Percentiles rank a stretch among this genome's conserved stretches.
Evolutionary conservation across 1,140 invertebrate species (phyloP).

Genomic region (Phenacoccus solenopsis): DNA sequence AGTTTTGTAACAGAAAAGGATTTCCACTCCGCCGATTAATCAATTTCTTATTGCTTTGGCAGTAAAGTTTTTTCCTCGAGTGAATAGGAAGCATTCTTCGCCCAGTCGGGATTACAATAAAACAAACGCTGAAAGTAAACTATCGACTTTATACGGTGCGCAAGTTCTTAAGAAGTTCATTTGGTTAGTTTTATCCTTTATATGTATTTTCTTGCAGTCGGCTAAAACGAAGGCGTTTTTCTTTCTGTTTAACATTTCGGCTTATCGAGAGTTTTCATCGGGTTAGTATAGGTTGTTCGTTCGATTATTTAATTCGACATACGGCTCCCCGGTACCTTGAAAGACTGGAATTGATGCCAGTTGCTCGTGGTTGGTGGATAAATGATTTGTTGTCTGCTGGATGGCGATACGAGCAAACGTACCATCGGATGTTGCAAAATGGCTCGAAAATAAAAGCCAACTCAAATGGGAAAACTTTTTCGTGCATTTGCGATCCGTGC

Average conservation of each 20-base stretch:
- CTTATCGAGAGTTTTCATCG: background rate
- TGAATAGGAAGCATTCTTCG: background rate
- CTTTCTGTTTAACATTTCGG: background rate
- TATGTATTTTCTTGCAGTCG: too few relatives aligned
- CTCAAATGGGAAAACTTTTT: background rate
- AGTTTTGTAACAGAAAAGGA: background rate
- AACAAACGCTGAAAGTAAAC: background rate
- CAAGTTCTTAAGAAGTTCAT: background rate
- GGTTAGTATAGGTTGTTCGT: too few relatives aligned
- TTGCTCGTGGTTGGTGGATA: too few relatives aligned
- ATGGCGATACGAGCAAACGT: too few relatives aligned
- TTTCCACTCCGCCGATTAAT: slow-evolving; percentile 1
- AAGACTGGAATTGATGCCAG: too few relatives aligned
- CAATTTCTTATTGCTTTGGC: slow-evolving; percentile 1
- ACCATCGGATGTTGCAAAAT: too few relatives aligned
- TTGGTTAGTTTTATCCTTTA: slow-evolving; percentile 2
- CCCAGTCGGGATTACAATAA: background rate
- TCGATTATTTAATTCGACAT: too few relatives aligned
- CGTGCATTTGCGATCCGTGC: background rate
- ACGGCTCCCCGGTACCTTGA: too few relatives aligned
- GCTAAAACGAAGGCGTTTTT: too few relatives aligned
- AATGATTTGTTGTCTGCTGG: too few relatives aligned
- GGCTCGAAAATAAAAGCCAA: too few relatives aligned
- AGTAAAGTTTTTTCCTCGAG: background rate
- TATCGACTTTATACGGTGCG: slow-evolving; percentile 2